Base-by-base conservation (phyloP, 2,113 vertebrate species). In the Tautogolabrus adspersus region DNA sequence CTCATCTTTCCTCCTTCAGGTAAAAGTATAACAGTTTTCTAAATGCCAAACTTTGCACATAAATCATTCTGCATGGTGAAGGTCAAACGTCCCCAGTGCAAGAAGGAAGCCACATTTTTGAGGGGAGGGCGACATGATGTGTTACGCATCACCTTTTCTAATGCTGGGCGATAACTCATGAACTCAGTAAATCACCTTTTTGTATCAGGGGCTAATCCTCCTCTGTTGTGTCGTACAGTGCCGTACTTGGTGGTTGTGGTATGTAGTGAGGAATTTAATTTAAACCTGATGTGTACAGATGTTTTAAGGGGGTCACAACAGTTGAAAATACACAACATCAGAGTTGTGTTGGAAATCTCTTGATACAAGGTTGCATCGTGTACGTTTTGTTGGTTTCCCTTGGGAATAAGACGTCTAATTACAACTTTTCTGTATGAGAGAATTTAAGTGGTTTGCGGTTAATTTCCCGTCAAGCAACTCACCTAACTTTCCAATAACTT, bases 361-460 rank as follows among this genome's bases (percentile, higher is more conserved):
- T 58, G 37, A 59, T 46, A 54, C 54, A 19, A n/a, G 16, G 21
- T 52, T 8, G 12, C 52, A 6, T 54, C 37, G 34, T 44, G 4
- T 21, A 4, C 26, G 13, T 3, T 37, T 54, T 40, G 44, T 46
- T 5, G 13, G 13, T 52, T 21, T n/a, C 49, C 49, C 1, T 8
- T 21, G 49, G 49, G 49, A 52, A n/a, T 52, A 21, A 52, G 49
- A 52, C 1, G 15, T 52, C 49, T 4, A 34, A 34, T 18, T n/a
- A n/a, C 6, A 52, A n/a, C 49, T 21, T 46, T 52, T 10, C 21
- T 60, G 19, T n/a, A 16, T 18, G 49, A 49, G 12, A 13, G 5
- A 42, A 42, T 72, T 19, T 10, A 6, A 26, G 18, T 76, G 46
- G 76, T 73, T 72, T 16, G 19, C 18, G n/a, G 13, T 67, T 40